A percentile compares a stretch with the other conserved stretches of the same genome.
phyloP scores from a whole-genome alignment of 2,797 vertebrate species.

The Ispidina lecontei region DNA sequence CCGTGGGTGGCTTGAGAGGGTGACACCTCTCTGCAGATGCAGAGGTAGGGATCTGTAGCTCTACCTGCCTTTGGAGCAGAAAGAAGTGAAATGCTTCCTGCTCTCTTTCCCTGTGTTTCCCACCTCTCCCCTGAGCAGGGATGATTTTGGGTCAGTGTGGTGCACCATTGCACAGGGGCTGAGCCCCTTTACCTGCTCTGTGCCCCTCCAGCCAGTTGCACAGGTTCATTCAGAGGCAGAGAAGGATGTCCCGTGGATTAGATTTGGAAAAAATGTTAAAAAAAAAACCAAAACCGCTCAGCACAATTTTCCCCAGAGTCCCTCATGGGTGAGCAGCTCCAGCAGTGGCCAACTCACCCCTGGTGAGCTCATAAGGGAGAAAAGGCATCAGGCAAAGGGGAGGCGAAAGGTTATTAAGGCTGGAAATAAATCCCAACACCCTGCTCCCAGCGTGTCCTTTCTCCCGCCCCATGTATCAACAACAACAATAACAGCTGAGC shows the following conservation, averaged over 20 bases:
- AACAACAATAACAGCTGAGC: constrained; percentile 37
- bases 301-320: not conserved
- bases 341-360: not conserved
- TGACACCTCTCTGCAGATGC: too few species aligned
- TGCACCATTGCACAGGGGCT: rapidly evolving
- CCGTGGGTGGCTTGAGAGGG: rapidly evolving
- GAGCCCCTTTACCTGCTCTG: not conserved
- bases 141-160: not conserved
- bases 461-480: not conserved
- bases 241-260: rapidly evolving
- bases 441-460: not conserved
- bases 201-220: rapidly evolving
- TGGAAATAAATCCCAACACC: constrained; percentile 67
- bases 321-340: not conserved
- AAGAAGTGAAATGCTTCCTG: not conserved
- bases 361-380: not conserved
- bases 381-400: not conserved
- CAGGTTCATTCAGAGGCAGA: rapidly evolving
- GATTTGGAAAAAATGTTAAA: not conserved
- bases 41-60: too few species aligned
- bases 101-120: not conserved
- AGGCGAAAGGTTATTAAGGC: not conserved
- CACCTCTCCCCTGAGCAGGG: too few species aligned
- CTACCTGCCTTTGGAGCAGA: not conserved
- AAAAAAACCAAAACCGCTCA: not conserved